A percentile compares a stretch with the other conserved stretches of the same genome.
Evolutionary conservation across 2,113 vertebrate genomes (phyloP).

Genomic region (Syngnathus scovelli): DNA sequence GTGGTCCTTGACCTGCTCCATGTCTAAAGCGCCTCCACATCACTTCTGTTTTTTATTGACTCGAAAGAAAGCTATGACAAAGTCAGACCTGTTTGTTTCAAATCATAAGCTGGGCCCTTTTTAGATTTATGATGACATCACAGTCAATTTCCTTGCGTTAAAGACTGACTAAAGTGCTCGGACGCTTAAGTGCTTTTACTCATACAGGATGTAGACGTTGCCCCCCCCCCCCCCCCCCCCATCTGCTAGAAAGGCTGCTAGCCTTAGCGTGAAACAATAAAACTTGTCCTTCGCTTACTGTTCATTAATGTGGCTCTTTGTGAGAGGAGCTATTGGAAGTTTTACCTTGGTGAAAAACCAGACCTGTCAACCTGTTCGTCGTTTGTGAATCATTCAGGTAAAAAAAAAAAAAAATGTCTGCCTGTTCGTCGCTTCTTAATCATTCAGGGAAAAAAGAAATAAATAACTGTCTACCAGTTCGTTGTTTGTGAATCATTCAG

Average conservation of each 20-base stretch:
- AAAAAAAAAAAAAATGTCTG: not conserved
- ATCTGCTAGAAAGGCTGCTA: conserved; percentile 24
- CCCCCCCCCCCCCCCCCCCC: conserved; percentile 29
- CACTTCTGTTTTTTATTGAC: not conserved
- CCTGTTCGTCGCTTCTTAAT: no score
- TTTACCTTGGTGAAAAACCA: conserved; percentile 28
- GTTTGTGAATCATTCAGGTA: conserved; percentile 49
- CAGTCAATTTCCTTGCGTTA: conserved; percentile 36
- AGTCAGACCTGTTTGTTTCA: not conserved
- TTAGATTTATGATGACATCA: not conserved
- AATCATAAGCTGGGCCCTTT: conserved; percentile 22
- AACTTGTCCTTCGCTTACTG: not conserved
- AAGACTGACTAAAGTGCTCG: conserved; percentile 44
- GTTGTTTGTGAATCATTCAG: no score
- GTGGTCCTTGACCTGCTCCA: no score
- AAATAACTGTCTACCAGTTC: no score
- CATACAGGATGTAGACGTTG: conserved; percentile 48
- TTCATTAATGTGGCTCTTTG: not conserved
- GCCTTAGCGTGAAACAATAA: not conserved
- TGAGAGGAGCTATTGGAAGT: not conserved
- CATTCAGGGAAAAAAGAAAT: no score
- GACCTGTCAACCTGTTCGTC: conserved; percentile 36
- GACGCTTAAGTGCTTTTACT: conserved; percentile 48
- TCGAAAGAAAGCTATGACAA: not conserved
- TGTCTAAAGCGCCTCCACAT: no score